Evolutionary conservation across 1,140 invertebrate species (phyloP).

Genomic region (Drosophila leontia): DNA sequence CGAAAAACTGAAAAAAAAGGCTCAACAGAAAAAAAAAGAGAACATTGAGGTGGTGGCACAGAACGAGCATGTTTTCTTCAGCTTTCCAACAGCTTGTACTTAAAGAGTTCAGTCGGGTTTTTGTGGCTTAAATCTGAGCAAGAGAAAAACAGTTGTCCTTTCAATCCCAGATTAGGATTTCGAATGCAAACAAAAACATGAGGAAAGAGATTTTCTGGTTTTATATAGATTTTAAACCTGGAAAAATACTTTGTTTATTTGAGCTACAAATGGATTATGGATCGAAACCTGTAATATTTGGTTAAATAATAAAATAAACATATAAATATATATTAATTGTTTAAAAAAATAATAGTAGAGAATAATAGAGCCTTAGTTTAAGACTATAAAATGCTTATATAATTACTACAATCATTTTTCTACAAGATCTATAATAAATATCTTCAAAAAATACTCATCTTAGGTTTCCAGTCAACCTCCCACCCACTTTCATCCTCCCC

Average conservation of each 20-base stretch:
- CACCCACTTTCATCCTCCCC: slow-evolving; percentile 19
- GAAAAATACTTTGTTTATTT: background rate
- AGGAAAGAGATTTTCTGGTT: background rate
- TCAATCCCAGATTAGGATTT: background rate
- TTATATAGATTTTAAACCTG: background rate
- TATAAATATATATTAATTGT: background rate
- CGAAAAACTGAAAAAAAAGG: slow-evolving; percentile 18
- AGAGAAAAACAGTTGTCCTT: background rate
- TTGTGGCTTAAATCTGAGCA: slow-evolving; percentile 9
- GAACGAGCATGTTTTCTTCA: slow-evolving; percentile 12
- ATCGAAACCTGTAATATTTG: background rate
- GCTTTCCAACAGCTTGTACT: slow-evolving; percentile 25
- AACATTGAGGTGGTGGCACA: slow-evolving; percentile 30
- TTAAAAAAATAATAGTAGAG: background rate
- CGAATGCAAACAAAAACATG: slow-evolving; percentile 3
- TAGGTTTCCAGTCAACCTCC: slow-evolving; percentile 1
- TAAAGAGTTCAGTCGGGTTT: slow-evolving; percentile 12
- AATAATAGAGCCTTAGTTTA: too few species aligned
- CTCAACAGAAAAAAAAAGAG: slow-evolving; percentile 12
- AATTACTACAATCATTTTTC: background rate
- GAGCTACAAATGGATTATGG: background rate
- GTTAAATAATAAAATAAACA: background rate
- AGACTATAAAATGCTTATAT: background rate
- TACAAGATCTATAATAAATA: background rate
- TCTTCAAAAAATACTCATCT: background rate